phyloP scores from a whole-genome alignment of 2,888 invertebrate species.

The Leptinotarsa tumamoca region DNA sequence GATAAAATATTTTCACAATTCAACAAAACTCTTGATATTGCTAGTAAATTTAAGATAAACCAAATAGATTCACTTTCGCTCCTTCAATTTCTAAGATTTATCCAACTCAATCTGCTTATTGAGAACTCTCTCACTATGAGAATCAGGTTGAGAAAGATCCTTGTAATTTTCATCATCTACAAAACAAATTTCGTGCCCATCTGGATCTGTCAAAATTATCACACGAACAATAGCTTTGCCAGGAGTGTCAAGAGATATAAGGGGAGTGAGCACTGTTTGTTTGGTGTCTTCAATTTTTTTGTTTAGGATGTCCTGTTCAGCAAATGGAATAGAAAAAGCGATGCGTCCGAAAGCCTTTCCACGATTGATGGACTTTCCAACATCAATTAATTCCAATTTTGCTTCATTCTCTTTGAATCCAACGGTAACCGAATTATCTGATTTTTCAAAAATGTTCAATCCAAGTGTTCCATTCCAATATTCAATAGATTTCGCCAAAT shows the following conservation, averaged over 20 bases:
- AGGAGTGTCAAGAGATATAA: constrained; percentile 94
- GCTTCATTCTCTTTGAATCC: constrained; percentile 81
- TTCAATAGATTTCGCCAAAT: constrained; percentile 79
- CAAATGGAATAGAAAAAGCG: constrained; percentile 90
- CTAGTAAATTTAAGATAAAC: background rate
- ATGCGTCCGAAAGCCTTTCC: constrained; percentile 95
- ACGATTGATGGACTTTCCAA: constrained; percentile 72
- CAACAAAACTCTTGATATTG: background rate
- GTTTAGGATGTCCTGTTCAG: constrained; percentile 82
- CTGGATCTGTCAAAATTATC: constrained; percentile 96
- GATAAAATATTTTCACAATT: no score
- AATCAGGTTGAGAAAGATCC: constrained; percentile 87
- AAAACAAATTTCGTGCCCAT: constrained; percentile 98
- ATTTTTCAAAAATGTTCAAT: constrained; percentile 77
- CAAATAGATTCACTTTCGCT: background rate
- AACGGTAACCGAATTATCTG: constrained; percentile 73
- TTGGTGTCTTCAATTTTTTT: constrained; percentile 77
- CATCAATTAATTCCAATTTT: constrained; percentile 80
- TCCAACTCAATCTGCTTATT: constrained; percentile 81
- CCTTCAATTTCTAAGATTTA: constrained; percentile 65
- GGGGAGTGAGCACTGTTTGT: constrained; percentile 85
- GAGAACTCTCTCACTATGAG: constrained; percentile 82
- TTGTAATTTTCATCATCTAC: constrained; percentile 96
- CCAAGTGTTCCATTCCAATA: constrained; percentile 88
- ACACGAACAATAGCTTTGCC: constrained; percentile 97